Percentiles rank a stretch among this genome's conserved stretches.
Conservation (phyloP, 2,888 invertebrate genomes). For the Xestia ashworthii region DNA sequence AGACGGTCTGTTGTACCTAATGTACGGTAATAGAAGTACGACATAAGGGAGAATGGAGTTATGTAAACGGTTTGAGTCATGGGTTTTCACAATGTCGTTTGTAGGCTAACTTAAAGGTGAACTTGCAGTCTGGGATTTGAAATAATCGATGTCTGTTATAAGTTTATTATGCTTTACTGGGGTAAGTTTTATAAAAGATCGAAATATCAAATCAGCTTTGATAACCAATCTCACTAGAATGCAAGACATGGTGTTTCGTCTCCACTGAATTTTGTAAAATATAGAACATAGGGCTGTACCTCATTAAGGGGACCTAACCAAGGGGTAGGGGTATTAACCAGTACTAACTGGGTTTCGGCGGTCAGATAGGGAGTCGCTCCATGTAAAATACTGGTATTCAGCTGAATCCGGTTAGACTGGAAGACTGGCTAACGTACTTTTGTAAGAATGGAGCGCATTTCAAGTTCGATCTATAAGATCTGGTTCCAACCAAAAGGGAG, state of each 20-base stretch:
- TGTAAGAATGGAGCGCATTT: background rate
- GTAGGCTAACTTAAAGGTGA: background rate
- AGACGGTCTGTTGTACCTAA: background rate
- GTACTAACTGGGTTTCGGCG: too few species aligned
- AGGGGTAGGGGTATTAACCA: too few species aligned
- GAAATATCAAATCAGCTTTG: background rate
- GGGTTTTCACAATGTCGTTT: slow-evolving; percentile 35
- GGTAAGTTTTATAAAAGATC: background rate
- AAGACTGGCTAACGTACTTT: background rate
- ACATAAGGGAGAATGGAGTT: slow-evolving; percentile 11
- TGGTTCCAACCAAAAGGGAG: background rate
- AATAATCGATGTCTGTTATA: background rate
- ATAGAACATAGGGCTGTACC: background rate
- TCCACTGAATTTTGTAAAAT: background rate
- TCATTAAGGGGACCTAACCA: too few species aligned
- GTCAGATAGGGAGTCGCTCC: too few species aligned
- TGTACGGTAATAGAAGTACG: slow-evolving; percentile 4
- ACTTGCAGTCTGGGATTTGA: slow-evolving; percentile 2
- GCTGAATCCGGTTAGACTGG: too few species aligned
- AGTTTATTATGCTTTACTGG: background rate
- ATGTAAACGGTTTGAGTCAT: slow-evolving; percentile 45
- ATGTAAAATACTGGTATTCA: too few species aligned
- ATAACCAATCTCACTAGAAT: background rate
- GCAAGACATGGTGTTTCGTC: background rate
- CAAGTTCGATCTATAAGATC: background rate